Evolutionary conservation across 1,140 invertebrate species (phyloP), one percentile per base, ranked within the genome.

Genomic region (Euborellia annulipes): DNA sequence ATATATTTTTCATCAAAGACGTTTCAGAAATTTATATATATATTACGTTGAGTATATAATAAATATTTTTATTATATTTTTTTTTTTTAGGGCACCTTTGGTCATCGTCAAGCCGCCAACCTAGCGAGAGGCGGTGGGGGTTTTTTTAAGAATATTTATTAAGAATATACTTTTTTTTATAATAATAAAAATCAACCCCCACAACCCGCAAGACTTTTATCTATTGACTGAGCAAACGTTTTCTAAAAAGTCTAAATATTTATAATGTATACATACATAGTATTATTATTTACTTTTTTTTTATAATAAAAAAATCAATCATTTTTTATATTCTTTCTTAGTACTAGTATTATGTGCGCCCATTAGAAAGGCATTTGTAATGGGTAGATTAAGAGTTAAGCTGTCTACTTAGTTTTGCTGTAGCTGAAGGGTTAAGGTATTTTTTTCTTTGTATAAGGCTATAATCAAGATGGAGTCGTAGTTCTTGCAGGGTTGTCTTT

Each of bases 191-290:
- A 59, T 62, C 63, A 65, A 63, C 64, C 64, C 60, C 62, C 61
- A 57, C 61, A 64, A 64, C 58, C 64, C 64, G 65, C 63, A 63
- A 63, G 63, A 66, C 63, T 63, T 66, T 66, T 65, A 27, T 27
- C 23, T 27, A 27, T 27, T 27, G 23, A 27, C 23, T 27, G 23
- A 27, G 23, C 23, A 27, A 27, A 27, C 23, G 11, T 27, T 27
- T 27, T 27, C 23, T 27, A 27, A 27, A 27, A 27, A 27, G 23
- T 27, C 23, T 27, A 27, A 6, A 27, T 27, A 27, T 27, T 27
- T 27, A 27, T 27, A 27, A 27, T 27, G 23, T 27, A 27, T 27
- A 27, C 23, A 27, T 27, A 6, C 23, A 27, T 27, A 27, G 4
- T 27, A 27, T 27, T 27, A 27, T 6, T 27, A 6, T 6, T 27